Percentiles rank a stretch among this genome's conserved stretches.
Conservation (phyloP, 2,888 invertebrate genomes). For the Microdon myrmicae region DNA sequence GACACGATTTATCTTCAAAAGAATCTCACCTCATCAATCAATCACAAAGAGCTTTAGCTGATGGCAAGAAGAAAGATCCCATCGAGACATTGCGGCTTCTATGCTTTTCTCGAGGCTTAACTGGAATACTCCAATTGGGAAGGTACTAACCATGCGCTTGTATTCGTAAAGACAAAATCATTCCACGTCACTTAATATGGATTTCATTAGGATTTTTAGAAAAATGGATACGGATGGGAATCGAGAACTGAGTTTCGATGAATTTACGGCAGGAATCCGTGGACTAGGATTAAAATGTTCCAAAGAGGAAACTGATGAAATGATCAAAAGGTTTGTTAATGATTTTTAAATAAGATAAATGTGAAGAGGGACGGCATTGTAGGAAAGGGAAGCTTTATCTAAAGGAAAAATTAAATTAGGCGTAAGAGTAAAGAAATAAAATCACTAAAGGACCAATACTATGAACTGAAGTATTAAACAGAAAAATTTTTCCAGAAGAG, state of each 20-base stretch:
- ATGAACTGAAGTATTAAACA: too few relatives aligned
- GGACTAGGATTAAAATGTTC: conserved; percentile 79
- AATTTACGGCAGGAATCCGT: conserved; percentile 81
- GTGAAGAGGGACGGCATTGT: too few relatives aligned
- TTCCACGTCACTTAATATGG: not conserved
- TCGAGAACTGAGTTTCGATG: conserved; percentile 80
- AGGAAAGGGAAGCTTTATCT: too few relatives aligned
- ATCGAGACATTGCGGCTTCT: conserved; percentile 83
- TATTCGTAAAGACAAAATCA: not conserved
- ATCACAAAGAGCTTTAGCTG: conserved; percentile 74
- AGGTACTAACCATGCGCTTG: conserved; percentile 70
- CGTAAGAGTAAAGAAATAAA: too few relatives aligned
- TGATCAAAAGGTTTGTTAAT: conserved; percentile 61
- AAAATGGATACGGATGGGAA: conserved; percentile 93
- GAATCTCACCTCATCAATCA: conserved; percentile 83
- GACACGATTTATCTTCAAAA: conserved; percentile 64
- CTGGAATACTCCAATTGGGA: conserved; percentile 87
- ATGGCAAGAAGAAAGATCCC: conserved; percentile 75
- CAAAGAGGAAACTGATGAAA: conserved; percentile 65
- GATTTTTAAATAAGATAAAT: too few relatives aligned
- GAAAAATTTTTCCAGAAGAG: too few relatives aligned
- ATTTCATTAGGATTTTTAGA: conserved; percentile 76
- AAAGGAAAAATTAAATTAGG: too few relatives aligned
- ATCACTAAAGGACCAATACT: too few relatives aligned
- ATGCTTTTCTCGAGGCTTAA: conserved; percentile 85